Base-by-base conservation (phyloP, 2,797 vertebrate species). In the Muscicapa striata region DNA sequence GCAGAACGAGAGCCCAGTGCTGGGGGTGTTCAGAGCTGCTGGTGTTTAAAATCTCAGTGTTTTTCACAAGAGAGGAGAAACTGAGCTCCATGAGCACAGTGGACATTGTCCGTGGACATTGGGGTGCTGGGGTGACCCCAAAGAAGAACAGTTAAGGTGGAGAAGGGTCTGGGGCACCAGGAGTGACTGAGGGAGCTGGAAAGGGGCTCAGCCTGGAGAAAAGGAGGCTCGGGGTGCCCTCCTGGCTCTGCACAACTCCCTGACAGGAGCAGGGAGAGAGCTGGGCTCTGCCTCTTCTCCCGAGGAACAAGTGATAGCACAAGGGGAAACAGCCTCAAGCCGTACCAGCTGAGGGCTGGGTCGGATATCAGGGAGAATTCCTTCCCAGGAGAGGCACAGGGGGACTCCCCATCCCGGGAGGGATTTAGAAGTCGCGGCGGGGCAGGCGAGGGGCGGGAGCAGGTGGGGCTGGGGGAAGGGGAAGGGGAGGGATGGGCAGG, bases 371-470 rank as follows among this genome's bases (percentile, higher is more conserved):
- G 67, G 21, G 46, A 54, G 26, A 30, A 75, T 13, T 17, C 54
- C 13, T 38, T 9, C 26, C 36, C 15, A 1, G 6, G 34, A 75
- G 59, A 20, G 21, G n/a, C 38, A 45, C 34, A 1, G 62, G 8
- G 20, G 26, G 9, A 27, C 26, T 49, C 48, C 21, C 24, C 40
- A 11, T 34, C 38, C 34, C 34, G 11, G 29, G 10, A 51, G 27
- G 17, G 8, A 19, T n/a, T 62, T 6, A 21, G 15, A 74, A 66
- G 17, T 9, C 0, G 0, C 1, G 27, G 49, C 27, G 11, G 49
- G 49, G 49, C 49, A 51, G 49, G 49, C 27, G 27, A 11, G 49
- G 27, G 49, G 27, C 49, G 29, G 49, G 49, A 29, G 27, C 49
- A 29, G 49, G 11, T 11, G 16, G 16, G 48, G 49, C 16, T 11